A percentile compares a stretch with the other conserved stretches of the same genome.
Evolutionary conservation across 2,888 invertebrate genomes (phyloP).

Genomic region (Gortyna flavago): DNA sequence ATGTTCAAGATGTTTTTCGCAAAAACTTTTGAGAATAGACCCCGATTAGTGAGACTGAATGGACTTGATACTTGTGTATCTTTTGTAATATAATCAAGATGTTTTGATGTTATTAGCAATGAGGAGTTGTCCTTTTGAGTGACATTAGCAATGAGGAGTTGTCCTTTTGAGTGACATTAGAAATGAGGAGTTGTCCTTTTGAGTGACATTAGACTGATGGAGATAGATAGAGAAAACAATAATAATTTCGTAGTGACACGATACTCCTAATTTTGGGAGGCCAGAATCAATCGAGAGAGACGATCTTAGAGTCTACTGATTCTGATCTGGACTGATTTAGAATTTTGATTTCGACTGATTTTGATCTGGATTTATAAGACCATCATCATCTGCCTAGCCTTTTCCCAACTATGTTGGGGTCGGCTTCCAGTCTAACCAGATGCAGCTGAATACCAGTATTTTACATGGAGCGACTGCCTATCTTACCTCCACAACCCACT

Average conservation of each 20-base stretch:
- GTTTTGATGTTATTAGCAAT: constrained; percentile 66
- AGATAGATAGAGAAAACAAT: background rate
- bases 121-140: constrained; percentile 34
- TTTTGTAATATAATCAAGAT: constrained; percentile 59
- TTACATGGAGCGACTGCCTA: too few species aligned
- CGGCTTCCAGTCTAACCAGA: too few species aligned
- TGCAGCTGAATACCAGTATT: too few species aligned
- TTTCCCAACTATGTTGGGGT: too few species aligned
- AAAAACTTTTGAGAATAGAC: constrained; percentile 71
- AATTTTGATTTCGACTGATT: background rate
- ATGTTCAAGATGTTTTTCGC: constrained; percentile 46
- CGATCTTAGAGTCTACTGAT: too few species aligned
- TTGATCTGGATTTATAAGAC: background rate
- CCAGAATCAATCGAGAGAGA: background rate
- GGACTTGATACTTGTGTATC: constrained; percentile 70
- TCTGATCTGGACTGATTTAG: background rate
- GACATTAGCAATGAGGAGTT: constrained; percentile 11
- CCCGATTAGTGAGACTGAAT: constrained; percentile 69
- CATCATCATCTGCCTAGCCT: too few species aligned
- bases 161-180: constrained; percentile 59
- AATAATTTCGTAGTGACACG: background rate
- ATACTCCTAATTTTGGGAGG: background rate
- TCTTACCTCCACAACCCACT: too few species aligned
- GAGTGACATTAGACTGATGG: background rate
- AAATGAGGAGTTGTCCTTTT: constrained; percentile 35